Conservation (phyloP, 2,113 vertebrate species). For the Bambusicola thoracicus region DNA sequence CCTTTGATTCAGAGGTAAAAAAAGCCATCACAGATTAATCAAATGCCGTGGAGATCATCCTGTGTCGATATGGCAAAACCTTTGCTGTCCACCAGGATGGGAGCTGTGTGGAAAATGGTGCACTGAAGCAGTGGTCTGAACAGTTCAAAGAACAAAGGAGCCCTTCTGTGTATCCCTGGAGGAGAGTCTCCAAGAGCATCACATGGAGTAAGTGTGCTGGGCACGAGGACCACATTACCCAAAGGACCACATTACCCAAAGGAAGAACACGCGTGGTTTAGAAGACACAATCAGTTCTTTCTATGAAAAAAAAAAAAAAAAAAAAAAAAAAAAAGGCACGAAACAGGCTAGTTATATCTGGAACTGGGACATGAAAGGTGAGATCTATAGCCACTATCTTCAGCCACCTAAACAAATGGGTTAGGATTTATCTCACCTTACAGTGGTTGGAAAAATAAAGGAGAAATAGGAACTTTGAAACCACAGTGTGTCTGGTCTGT, state of each 20-base stretch:
- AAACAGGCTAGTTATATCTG: background rate
- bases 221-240: background rate
- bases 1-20: background rate
- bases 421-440: background rate
- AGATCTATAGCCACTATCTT: background rate
- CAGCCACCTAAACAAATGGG: background rate
- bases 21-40: background rate
- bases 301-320: background rate
- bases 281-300: background rate
- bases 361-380: background rate
- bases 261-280: background rate
- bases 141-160: background rate
- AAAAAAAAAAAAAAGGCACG: background rate
- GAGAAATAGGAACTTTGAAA: background rate
- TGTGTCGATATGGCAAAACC: background rate
- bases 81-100: background rate
- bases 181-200: background rate
- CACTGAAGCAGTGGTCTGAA: background rate
- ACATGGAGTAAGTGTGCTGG: fast-evolving
- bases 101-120: background rate
- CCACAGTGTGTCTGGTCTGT: background rate
- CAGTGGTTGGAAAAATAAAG: background rate
- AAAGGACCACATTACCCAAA: background rate
- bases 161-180: background rate
- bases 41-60: background rate